Conservation (phyloP, 53 echinoderm and acorn worm species). For the Arbacia lixula region DNA sequence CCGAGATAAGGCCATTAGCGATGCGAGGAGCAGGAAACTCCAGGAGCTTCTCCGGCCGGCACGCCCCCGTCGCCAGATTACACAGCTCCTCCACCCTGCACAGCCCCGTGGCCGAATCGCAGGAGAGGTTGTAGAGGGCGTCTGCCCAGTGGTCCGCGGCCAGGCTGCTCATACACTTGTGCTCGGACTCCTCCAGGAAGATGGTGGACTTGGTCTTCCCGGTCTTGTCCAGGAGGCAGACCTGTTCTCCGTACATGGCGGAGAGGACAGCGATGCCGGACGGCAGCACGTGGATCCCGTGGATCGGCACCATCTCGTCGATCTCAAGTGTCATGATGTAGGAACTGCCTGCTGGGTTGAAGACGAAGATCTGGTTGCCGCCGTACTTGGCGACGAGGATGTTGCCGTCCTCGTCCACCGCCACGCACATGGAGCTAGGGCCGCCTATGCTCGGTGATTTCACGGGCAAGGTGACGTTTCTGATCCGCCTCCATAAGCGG, state of each 20-base stretch:
- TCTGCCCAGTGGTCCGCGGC: not conserved
- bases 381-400: conserved; percentile 26
- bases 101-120: not conserved
- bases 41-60: not conserved
- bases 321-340: conserved; percentile 9
- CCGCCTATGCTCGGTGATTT: conserved; percentile 9
- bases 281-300: conserved; percentile 21
- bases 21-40: conserved; percentile 36
- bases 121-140: conserved; percentile 21
- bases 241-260: conserved; percentile 46
- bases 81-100: conserved; percentile 15
- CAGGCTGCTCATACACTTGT: conserved; percentile 40
- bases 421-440: conserved; percentile 12
- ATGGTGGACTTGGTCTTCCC: conserved; percentile 1
- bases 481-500: not conserved
- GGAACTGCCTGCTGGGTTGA: not conserved
- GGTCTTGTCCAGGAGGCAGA: conserved; percentile 29
- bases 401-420: conserved; percentile 5
- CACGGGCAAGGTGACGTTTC: conserved; percentile 20
- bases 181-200: conserved; percentile 38
- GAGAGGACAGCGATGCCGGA: conserved; percentile 37
- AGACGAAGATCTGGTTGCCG: conserved; percentile 27
- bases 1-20: conserved; percentile 12
- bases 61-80: not conserved
- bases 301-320: conserved; percentile 35